phyloP scores from a whole-genome alignment of 30 jellyfish, hydroid and myxozoan genomes.

The Cassiopea xamachana region DNA sequence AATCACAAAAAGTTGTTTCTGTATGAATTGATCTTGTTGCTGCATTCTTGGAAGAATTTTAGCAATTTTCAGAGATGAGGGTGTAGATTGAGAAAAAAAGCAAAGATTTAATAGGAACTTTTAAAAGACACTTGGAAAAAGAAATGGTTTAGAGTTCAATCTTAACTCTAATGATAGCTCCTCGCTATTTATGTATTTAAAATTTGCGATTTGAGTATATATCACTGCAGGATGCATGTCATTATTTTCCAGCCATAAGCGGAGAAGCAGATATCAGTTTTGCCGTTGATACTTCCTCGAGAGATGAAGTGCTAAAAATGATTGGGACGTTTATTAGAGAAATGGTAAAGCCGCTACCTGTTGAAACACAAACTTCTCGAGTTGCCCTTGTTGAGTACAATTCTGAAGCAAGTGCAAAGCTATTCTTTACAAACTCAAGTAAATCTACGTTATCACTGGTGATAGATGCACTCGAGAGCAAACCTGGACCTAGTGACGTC shows the following conservation, averaged over 20 bases:
- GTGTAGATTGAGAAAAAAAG: too few species aligned
- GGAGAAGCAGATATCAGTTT: conserved; percentile 47
- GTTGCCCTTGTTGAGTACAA: conserved; percentile 35
- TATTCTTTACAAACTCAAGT: neutral
- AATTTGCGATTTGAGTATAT: too few species aligned
- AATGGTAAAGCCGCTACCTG: conserved; percentile 28
- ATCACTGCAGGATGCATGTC: too few species aligned
- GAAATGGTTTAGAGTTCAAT: too few species aligned
- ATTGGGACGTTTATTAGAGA: conserved; percentile 43
- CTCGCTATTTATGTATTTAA: too few species aligned
- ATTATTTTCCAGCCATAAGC: conserved; percentile 19
- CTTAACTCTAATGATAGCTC: too few species aligned
- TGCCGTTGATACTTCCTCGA: conserved; percentile 63
- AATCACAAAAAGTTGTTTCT: too few species aligned
- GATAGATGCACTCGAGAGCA: conserved; percentile 30
- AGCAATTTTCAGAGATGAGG: too few species aligned
- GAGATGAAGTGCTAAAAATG: neutral
- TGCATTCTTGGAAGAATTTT: too few species aligned
- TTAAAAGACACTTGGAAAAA: too few species aligned
- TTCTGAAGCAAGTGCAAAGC: neutral
- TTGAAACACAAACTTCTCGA: conserved; percentile 18
- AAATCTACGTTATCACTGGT: conserved; percentile 21
- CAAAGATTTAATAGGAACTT: too few species aligned
- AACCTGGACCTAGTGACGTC: conserved; percentile 43
- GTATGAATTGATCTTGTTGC: too few species aligned